Base-by-base conservation (phyloP, 1,140 invertebrate genomes). In the Cecropterus lyciades region DNA sequence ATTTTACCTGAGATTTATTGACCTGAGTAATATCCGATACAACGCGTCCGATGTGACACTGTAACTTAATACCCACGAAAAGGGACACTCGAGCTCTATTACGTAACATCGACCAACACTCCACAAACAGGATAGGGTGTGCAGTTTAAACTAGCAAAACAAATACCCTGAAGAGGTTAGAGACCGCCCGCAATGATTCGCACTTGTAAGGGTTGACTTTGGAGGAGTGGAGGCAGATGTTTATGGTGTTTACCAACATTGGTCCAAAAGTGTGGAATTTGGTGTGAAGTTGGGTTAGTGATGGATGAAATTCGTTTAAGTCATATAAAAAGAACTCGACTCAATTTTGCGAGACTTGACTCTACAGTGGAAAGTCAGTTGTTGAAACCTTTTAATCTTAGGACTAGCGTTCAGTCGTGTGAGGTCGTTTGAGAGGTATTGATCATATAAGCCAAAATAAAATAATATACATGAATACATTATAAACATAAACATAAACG, bases 111-210 rank as follows among this genome's bases (percentile, higher is more conserved):
- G 72, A 73, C 73, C 72, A 80, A 82, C 77, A 81, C 69, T 79
- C 55, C 40, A 70, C 63, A 77, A 77, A 74, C 71, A 76, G 49
- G 57, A 49, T 49, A 65, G 60, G 55, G 69, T 49, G 66, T 77
- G 69, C 76, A 83, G 77, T 84, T 78, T 75, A 82, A 84, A 87
- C 81, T 76, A 80, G 77, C 79, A 86, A 88, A 85, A 82, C 80
- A 88, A 90, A 90, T 82, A 87, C 66, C 52, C 13, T 84, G 69
- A 73, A 85, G 79, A 80, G 75, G 60, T 45, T 83, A 49, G 65
- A 87, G 85, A 87, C 87, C 87, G 84, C 87, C 85, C 87, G 84
- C 74, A 72, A 84, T 0, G 13, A 82, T 87, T 89, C 82, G 84
- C 84, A 82, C 80, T 85, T 51, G 63, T 64, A 73, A 79, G 74